phyloP scores from a whole-genome alignment of 2,797 vertebrate genomes.

The Crenuchus spilurus region DNA sequence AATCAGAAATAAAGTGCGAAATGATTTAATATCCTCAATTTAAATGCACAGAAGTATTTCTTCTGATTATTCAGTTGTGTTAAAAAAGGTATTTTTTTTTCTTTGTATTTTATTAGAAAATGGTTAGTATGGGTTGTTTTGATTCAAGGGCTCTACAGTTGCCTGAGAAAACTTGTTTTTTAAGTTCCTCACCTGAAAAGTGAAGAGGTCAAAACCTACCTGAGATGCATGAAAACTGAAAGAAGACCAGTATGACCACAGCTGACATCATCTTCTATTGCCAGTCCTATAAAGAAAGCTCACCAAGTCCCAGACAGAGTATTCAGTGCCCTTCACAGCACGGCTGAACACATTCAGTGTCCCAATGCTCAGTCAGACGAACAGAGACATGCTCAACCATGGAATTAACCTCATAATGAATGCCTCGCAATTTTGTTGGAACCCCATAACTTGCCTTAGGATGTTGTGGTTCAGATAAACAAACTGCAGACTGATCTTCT shows the following conservation, averaged over 20 bases:
- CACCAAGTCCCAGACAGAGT: not conserved
- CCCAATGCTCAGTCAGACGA: not conserved
- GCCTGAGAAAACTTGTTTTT: too few relatives aligned
- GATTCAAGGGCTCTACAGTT: too few relatives aligned
- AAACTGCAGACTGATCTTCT: not conserved
- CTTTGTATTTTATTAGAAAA: too few relatives aligned
- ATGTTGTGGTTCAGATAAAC: not conserved
- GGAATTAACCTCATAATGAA: slow-evolving; percentile 28
- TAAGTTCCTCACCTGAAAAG: not conserved
- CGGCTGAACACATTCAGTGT: not conserved
- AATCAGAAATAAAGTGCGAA: too few relatives aligned
- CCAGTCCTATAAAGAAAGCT: not conserved
- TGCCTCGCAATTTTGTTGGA: slow-evolving; percentile 12
- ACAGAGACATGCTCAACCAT: slow-evolving; percentile 25
- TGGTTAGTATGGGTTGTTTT: too few relatives aligned
- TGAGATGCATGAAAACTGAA: slow-evolving; percentile 26
- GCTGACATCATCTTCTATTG: slow-evolving; percentile 8
- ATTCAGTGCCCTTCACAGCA: not conserved
- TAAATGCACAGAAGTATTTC: too few relatives aligned
- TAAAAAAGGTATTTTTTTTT: too few relatives aligned
- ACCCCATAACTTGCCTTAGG: not conserved
- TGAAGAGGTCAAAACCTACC: slow-evolving; percentile 32
- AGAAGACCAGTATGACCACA: slow-evolving; percentile 27
- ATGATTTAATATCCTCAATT: too few relatives aligned
- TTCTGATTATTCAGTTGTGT: too few relatives aligned